Base-by-base conservation (phyloP, 2,797 vertebrate genomes). In the Melanotaenia parkinsoni region DNA sequence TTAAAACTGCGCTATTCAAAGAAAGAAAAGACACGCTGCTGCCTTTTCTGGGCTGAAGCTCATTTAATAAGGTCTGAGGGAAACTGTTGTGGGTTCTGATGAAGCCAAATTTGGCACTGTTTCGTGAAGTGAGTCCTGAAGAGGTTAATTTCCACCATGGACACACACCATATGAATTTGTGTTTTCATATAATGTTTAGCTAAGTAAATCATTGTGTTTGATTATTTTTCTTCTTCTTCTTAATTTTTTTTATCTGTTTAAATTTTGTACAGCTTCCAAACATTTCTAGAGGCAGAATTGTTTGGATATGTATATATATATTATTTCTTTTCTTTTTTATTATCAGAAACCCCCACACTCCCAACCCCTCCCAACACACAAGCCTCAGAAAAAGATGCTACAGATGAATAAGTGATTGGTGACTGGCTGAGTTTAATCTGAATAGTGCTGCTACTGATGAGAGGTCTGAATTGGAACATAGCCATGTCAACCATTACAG, bases 401-500 rank as follows among this genome's bases (percentile, higher is more conserved):
- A 63, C 64, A 72, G 67, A 70, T 33, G 58, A 84, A 79, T 69
- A 76, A 67, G 77, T 45, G 51, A 77, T 74, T 75, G 79, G 80
- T 65, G 74, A 26, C 74, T 79, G 85, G 70, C 74, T 73, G 63
- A 71, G 79, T 83, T 76, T 79, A 69, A 75, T 85, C 80, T 87
- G 82, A 80, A 82, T 79, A 74, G 62, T 61, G 80, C 73, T 59
- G 70, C 67, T 63, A 58, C 79, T 81, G 78, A 74, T 75, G 50
- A 58, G 63, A 80, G 70, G 77, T 79, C 81, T 79, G 72, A 59
- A 60, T 40, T 82, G 78, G 81, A 89, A 65, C 35, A 1, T 54
- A 68, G 76, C 71, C 81, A 79, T 74, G 72, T 72, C 75, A 85
- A 75, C 81, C 74, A 82, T 80, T 80, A 84, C 59, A 82, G 63